Evolutionary conservation across 2,888 invertebrate genomes (phyloP), one percentile per base, ranked within the genome.

Genomic region (Latheticus oryzae): DNA sequence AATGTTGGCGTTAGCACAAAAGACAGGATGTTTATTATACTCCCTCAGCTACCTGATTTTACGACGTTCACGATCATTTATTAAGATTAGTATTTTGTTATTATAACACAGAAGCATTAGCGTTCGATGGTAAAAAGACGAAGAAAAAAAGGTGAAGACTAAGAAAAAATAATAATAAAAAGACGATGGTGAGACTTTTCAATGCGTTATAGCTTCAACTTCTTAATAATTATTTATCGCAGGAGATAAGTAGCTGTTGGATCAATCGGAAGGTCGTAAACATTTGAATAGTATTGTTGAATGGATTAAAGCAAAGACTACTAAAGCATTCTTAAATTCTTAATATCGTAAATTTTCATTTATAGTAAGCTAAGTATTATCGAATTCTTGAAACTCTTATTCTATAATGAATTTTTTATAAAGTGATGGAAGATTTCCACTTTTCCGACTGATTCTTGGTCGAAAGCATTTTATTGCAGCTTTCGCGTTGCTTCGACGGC

Each of bases 11-110:
- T 50, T 50, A 16, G 17, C 19, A 64, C 64, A 64, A 64, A 59
- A 57, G 61, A 64, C 64, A 64, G 64, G 64, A 64, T 64, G 64
- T 62, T 62, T 62, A 62, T 64, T 64, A 62, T 64, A 59, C 48
- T 58, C 52, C 59, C 56, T 58, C 52, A 50, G 64, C 64, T 64
- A 64, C 64, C 64, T 64, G 62, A 64, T 63, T 62, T 64, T 59
- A 64, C 59, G 60, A 54, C 58, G 54, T 40, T 37, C 54, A 45
- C 26, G 56, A 64, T 64, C 64, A 64, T 64, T 64, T 64, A 64
- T 64, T 64, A 64, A 62, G 64, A 64, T 64, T 64, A 64, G 62
- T 62, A 64, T 62, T 62, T 58, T 50, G 53, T 54, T 58, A 58
- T 63, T 56, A 62, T 62, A 58, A 60, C 60, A 50, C 59, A 60